Percentiles rank a stretch among this genome's conserved stretches.
These are phyloP conservation scores for Cephalotes varians DNA, from an alignment of 2,888 invertebrate species.

Conservation along the genomic window DNA sequence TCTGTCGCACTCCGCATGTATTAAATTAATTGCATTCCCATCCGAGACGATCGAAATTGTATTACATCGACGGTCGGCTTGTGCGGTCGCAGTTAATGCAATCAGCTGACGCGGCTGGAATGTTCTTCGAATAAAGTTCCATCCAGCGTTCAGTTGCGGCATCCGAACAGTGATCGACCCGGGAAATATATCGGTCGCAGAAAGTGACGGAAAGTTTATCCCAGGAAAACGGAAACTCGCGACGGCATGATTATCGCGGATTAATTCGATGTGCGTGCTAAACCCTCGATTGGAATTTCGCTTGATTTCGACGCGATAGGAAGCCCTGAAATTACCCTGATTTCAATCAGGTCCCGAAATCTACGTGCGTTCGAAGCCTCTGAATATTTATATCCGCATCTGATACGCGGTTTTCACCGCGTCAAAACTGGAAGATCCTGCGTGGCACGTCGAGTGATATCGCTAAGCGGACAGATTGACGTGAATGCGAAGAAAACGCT, in stretches of 20 bases:
- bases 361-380: not conserved
- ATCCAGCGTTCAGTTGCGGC: constrained; percentile 23
- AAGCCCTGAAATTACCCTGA: not conserved
- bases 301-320: not conserved
- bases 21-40: constrained; percentile 39
- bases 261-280: constrained; percentile 39
- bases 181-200: constrained; percentile 30
- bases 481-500: not conserved
- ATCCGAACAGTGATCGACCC: constrained; percentile 8
- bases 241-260: not conserved
- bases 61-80: constrained; percentile 16
- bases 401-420: not conserved
- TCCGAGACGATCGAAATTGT: constrained; percentile 28
- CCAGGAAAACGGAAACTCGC: constrained; percentile 1
- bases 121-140: constrained; percentile 48
- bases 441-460: not conserved
- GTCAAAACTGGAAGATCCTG: not conserved
- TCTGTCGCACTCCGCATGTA: not conserved
- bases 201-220: constrained; percentile 41
- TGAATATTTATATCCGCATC: too few relatives aligned
- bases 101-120: constrained; percentile 44
- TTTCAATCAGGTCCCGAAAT: not conserved
- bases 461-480: not conserved
- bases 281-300: constrained; percentile 2
- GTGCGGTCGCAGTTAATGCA: constrained; percentile 41